A percentile compares a stretch with the other conserved stretches of the same genome.
These are phyloP conservation scores for Urocynchramus pylzowi DNA, from an alignment of 2,113 vertebrate genomes.

Conservation along the genomic window DNA sequence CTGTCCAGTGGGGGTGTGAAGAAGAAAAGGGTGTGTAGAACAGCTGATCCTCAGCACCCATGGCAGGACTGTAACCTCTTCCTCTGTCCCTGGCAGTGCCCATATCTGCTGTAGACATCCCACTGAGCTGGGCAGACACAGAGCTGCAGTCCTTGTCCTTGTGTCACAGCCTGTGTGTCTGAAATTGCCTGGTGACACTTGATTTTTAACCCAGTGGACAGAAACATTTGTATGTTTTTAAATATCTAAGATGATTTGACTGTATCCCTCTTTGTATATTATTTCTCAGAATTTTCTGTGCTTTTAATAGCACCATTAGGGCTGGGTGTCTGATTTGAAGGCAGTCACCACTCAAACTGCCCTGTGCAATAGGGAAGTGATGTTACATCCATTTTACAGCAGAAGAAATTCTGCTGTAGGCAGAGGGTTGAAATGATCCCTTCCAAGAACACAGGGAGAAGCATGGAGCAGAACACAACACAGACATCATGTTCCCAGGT, in stretches of 20 bases:
- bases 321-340: not conserved
- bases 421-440: not conserved
- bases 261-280: not conserved
- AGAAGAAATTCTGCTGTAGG: not conserved
- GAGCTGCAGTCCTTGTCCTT: not conserved
- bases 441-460: not conserved
- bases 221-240: not conserved
- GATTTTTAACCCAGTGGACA: not conserved
- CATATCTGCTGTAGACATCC: not conserved
- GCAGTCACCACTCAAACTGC: not conserved
- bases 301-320: not conserved
- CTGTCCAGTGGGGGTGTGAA: not conserved
- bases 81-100: not conserved
- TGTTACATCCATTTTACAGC: not conserved
- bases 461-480: not conserved
- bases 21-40: not conserved
- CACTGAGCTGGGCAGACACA: not conserved
- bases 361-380: not conserved
- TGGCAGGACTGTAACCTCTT: not conserved
- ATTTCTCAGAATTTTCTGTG: not conserved
- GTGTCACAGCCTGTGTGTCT: not conserved
- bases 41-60: not conserved
- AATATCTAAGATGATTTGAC: not conserved
- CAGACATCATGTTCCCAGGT: not conserved
- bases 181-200: not conserved